Evolutionary conservation across 2,113 vertebrate species (phyloP).

Genomic region (Orthonyx spaldingii): DNA sequence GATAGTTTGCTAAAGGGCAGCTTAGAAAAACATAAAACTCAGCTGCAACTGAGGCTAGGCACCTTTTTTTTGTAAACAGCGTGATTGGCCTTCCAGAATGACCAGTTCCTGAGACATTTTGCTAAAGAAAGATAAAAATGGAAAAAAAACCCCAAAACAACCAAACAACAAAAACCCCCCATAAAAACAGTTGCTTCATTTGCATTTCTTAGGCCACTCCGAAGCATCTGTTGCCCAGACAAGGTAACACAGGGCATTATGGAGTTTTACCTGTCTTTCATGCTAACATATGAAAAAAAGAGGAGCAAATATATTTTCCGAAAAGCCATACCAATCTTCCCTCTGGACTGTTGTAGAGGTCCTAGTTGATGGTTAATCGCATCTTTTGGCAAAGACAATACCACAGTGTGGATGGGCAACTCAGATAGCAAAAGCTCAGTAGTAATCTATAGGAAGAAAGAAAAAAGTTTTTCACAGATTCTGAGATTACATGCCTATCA

Average conservation of each 20-base stretch:
- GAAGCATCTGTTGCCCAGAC: background rate
- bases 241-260: background rate
- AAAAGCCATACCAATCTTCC: background rate
- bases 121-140: background rate
- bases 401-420: background rate
- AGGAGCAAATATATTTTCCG: background rate
- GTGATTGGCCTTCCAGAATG: background rate
- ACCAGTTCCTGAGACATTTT: background rate
- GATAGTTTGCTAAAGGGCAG: background rate
- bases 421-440: background rate
- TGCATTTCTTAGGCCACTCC: background rate
- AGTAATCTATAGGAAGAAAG: background rate
- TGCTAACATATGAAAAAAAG: background rate
- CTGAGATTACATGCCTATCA: background rate
- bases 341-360: background rate
- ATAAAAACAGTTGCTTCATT: background rate
- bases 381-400: background rate
- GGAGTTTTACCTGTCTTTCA: background rate
- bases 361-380: background rate
- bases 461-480: background rate
- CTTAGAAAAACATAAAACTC: background rate
- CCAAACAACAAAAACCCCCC: too few relatives aligned
- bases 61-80: background rate
- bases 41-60: background rate
- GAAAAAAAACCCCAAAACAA: background rate